phyloP scores from a whole-genome alignment of 2,113 vertebrate species.

The Alosa alosa region DNA sequence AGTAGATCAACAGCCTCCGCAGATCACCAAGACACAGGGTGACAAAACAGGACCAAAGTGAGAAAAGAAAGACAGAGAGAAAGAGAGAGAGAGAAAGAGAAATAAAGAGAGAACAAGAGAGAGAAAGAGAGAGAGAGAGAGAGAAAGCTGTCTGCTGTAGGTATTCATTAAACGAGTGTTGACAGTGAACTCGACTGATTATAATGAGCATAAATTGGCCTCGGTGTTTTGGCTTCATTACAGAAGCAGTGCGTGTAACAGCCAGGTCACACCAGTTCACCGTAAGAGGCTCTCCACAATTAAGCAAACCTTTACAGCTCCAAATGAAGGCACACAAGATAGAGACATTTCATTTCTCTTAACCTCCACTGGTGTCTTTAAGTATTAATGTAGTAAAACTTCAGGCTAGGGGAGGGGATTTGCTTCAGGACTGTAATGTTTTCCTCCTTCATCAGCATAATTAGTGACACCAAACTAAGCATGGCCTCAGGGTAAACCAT shows the following conservation, averaged over 20 bases:
- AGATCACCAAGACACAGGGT: background rate
- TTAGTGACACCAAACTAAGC: background rate
- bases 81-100: background rate
- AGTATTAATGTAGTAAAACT: background rate
- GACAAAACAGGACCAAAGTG: background rate
- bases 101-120: background rate
- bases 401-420: background rate
- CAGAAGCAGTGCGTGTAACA: conserved; percentile 28
- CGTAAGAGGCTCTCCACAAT: conserved; percentile 31
- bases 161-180: conserved; percentile 2
- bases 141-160: background rate
- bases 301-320: background rate
- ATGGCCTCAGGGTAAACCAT: background rate
- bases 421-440: background rate
- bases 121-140: background rate
- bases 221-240: conserved; percentile 1
- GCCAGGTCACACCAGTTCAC: conserved; percentile 37
- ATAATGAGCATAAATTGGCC: conserved; percentile 13
- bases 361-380: background rate
- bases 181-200: conserved; percentile 12
- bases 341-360: background rate
- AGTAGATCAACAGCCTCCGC: background rate
- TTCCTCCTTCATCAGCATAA: conserved; percentile 11
- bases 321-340: background rate
- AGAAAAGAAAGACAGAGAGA: background rate